phyloP scores from a whole-genome alignment of 2,888 invertebrate species.

The Dolichopus griseipennis region DNA sequence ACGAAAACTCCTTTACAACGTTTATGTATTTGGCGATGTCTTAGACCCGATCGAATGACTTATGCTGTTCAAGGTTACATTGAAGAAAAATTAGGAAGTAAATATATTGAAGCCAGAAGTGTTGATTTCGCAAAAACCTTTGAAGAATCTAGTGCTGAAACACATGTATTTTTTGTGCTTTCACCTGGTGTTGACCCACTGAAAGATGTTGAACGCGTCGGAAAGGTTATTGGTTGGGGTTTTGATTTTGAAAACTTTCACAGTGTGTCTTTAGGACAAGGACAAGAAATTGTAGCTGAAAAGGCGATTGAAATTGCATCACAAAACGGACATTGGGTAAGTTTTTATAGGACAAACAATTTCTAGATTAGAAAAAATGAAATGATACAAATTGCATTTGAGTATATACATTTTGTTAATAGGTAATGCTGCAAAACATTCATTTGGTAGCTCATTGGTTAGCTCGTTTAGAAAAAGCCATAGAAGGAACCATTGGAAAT shows the following conservation, averaged over 20 bases:
- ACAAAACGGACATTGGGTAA: conserved; percentile 80
- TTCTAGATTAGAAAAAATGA: not conserved
- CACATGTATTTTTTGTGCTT: conserved; percentile 87
- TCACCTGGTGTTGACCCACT: conserved; percentile 92
- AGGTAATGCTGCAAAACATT: conserved; percentile 63
- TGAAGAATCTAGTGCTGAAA: conserved; percentile 72
- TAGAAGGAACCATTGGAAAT: conserved; percentile 68
- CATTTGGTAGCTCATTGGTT: conserved; percentile 88
- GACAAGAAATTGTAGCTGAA: conserved; percentile 88
- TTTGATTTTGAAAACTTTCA: conserved; percentile 76
- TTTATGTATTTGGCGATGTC: conserved; percentile 84
- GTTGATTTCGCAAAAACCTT: conserved; percentile 78
- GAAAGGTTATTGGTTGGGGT: conserved; percentile 69
- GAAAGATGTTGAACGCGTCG: conserved; percentile 83
- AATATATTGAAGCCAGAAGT: conserved; percentile 69
- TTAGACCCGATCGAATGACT: conserved; percentile 89
- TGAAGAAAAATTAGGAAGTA: conserved; percentile 77
- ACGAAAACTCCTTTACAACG: conserved; percentile 75
- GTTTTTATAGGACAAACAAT: no score
- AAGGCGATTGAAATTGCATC: conserved; percentile 72
- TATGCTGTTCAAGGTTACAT: conserved; percentile 75
- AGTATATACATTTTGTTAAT: not conserved
- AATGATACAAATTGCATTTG: not conserved
- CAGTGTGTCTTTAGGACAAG: conserved; percentile 89
- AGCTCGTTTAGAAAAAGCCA: conserved; percentile 77